Evolutionary conservation across 2,113 vertebrate species (phyloP), one percentile per base, ranked within the genome.

Genomic region (Leucoraja erinaceus): DNA sequence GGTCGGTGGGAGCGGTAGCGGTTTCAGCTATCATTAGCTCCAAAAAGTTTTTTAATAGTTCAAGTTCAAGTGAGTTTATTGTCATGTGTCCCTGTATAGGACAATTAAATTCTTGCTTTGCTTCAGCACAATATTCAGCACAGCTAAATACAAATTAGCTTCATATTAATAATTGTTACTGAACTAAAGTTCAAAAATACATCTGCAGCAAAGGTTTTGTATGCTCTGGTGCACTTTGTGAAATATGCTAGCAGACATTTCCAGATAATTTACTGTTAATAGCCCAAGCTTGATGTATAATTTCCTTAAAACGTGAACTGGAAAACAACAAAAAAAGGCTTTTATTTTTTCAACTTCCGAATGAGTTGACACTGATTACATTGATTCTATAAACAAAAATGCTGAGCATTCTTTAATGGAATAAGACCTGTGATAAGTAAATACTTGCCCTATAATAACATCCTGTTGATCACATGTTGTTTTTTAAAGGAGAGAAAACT

Each of bases 211-310:
- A 66, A 33, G 5, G 28, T 0, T 88, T 88, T 59, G 59, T n/a
- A 88, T 28, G 63, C 28, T 14, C 5, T 66, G 25, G 61, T 63
- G 83, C 25, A 33, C 31, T 63, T 88, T 63, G 56, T 84, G 81
- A 88, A 63, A 59, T 31, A 88, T 31, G 83, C 63, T 88, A 88
- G 63, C 83, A 59, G 83, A 88, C 83, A 88, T 88, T 66, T 88
- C 83, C 83, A 88, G 83, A 66, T 88, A 31, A 88, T 63, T 0
- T 88, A 6, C 12, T 88, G 83, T 63, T 88, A 88, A 88, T 63
- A 61, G 59, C 83, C 83, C 59, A 63, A 31, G 83, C n/a, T 11
- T 88, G 63, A 31, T 28, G n/a, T 20, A 33, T n/a, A 88, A 63
- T 86, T 86, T 86, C 83, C 56, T 86, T 86, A 12, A 63, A 63